Conservation (phyloP, 2,113 vertebrate species). For the Numida meleagris region DNA sequence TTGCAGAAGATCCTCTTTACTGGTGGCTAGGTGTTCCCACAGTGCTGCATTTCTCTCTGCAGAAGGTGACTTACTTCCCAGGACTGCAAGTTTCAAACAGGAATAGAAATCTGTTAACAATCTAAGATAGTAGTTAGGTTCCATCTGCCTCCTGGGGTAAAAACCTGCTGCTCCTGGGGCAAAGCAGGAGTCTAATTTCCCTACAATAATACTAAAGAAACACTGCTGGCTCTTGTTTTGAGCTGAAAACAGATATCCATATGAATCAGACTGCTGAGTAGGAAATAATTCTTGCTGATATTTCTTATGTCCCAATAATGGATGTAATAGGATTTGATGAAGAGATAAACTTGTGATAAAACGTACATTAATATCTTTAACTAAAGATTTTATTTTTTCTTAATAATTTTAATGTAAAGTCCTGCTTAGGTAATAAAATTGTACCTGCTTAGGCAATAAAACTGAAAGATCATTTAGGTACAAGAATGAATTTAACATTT, state of each 20-base stretch:
- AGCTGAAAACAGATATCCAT: not conserved
- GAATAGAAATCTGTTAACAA: not conserved
- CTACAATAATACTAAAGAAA: not conserved
- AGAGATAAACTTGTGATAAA: not conserved
- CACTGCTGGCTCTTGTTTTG: not conserved
- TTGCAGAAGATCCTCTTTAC: not conserved
- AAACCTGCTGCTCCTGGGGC: not conserved
- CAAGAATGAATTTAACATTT: not conserved
- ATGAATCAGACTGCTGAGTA: not conserved
- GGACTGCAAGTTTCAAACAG: not conserved
- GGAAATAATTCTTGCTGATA: not conserved
- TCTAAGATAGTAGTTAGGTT: not conserved
- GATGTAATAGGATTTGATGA: not conserved
- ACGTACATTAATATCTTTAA: not conserved
- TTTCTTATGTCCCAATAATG: not conserved
- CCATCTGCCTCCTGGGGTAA: not conserved
- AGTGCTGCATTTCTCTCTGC: not conserved
- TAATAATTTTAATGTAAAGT: not conserved
- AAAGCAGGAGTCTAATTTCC: not conserved
- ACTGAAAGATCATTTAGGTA: not conserved
- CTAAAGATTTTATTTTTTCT: not conserved
- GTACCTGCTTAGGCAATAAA: not conserved
- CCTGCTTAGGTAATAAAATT: not conserved
- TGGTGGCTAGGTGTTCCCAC: not conserved
- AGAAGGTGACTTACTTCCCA: not conserved